Percentiles rank a stretch among this genome's conserved stretches.
Evolutionary conservation across 1,140 invertebrate species (phyloP).

Genomic region (Contarinia nasturtii): DNA sequence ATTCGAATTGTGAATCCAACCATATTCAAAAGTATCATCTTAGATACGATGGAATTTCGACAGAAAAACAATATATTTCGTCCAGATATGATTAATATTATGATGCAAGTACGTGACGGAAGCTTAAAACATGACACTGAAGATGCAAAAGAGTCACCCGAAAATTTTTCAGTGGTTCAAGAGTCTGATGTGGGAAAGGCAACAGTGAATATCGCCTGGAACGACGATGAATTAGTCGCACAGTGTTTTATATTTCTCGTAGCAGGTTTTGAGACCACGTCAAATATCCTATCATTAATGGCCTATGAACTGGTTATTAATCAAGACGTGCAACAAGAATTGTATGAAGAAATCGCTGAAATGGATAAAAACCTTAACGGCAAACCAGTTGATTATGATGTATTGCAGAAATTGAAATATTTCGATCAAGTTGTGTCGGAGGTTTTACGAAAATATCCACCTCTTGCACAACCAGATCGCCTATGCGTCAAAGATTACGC

Average conservation of each 20-base stretch:
- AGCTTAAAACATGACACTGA: conserved; percentile 8
- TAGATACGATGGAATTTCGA: conserved; percentile 27
- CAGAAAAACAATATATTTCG: conserved; percentile 25
- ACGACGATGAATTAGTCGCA: conserved; percentile 39
- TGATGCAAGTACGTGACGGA: conserved; percentile 23
- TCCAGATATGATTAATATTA: conserved; percentile 31
- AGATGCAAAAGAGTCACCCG: conserved; percentile 16
- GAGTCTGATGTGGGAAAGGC: conserved; percentile 19
- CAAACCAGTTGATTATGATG: conserved; percentile 23
- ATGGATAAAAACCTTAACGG: conserved; percentile 11
- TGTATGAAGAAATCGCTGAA: conserved; percentile 34
- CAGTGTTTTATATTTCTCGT: conserved; percentile 38
- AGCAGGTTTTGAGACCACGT: conserved; percentile 44
- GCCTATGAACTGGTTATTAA: conserved; percentile 32
- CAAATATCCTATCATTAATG: conserved; percentile 29
- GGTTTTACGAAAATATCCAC: conserved; percentile 33
- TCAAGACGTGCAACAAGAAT: conserved; percentile 33
- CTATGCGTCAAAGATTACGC: conserved; percentile 24
- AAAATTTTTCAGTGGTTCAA: conserved; percentile 26
- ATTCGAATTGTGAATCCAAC: conserved; percentile 8
- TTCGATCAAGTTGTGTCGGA: conserved; percentile 31
- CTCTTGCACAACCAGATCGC: conserved; percentile 25
- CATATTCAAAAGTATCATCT: conserved; percentile 22
- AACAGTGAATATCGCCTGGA: conserved; percentile 19
- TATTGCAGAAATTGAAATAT: conserved; percentile 27